Evolutionary conservation across 2,888 invertebrate species (phyloP).

Genomic region (Drosophila neotestacea): DNA sequence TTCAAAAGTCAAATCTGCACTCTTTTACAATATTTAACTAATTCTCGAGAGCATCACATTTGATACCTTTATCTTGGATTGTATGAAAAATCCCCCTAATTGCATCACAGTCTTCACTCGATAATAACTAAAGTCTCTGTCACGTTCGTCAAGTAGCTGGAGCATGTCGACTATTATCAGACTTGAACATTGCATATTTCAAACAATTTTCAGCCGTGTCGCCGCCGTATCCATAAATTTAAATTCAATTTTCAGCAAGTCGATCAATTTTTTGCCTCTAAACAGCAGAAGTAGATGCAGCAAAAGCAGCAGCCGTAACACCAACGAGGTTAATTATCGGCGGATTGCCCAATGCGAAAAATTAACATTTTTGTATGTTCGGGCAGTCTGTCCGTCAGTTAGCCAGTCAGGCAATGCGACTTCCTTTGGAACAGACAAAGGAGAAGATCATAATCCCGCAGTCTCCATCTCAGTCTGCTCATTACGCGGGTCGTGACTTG

Average conservation of each 20-base stretch:
- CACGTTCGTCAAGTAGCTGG: conserved; percentile 2
- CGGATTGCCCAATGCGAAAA: conserved; percentile 71
- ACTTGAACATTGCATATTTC: conserved; percentile 31
- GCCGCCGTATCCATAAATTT: conserved; percentile 45
- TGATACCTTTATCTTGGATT: background rate
- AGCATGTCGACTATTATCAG: conserved; percentile 45
- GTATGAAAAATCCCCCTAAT: background rate
- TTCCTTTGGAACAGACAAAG: conserved; percentile 68
- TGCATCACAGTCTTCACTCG: conserved; percentile 7
- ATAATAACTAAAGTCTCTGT: conserved; percentile 6
- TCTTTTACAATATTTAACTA: background rate
- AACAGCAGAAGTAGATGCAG: background rate
- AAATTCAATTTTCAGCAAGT: conserved; percentile 58
- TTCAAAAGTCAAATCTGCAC: no score
- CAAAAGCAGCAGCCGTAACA: conserved; percentile 39
- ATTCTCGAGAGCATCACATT: background rate
- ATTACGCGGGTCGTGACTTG: conserved; percentile 81
- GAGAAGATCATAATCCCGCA: conserved; percentile 68
- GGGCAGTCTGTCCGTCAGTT: conserved; percentile 23
- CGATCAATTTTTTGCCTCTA: conserved; percentile 50
- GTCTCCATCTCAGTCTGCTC: conserved; percentile 55
- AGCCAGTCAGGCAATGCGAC: conserved; percentile 46
- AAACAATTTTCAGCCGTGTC: conserved; percentile 48
- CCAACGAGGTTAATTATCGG: conserved; percentile 77
- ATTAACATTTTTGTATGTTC: conserved; percentile 62